Percentiles rank a stretch among this genome's conserved stretches.
Evolutionary conservation across 1,140 invertebrate genomes (phyloP).

Genomic region (Cyphomyrmex costatus): DNA sequence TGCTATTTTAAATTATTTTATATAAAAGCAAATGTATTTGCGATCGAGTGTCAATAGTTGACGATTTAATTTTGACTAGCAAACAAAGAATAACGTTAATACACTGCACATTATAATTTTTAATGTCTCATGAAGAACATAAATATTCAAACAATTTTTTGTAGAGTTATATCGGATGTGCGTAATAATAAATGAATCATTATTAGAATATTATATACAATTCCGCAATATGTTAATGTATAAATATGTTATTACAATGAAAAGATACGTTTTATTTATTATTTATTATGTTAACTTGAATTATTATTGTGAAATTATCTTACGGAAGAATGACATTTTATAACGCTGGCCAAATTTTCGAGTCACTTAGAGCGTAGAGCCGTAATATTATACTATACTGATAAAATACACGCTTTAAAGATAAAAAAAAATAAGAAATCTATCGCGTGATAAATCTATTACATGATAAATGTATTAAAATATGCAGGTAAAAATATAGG

Average conservation of each 20-base stretch:
- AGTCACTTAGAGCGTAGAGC: neutral
- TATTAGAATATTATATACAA: neutral
- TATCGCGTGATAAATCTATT: slow-evolving; percentile 13
- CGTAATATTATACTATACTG: neutral
- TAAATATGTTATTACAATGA: neutral
- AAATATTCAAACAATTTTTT: neutral
- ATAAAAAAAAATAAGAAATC: slow-evolving; percentile 8
- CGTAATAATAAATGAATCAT: slow-evolving; percentile 2
- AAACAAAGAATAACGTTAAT: neutral
- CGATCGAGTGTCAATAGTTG: neutral
- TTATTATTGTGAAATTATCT: neutral
- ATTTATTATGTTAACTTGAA: neutral
- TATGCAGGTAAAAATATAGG: neutral
- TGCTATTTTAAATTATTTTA: neutral
- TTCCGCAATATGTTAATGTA: neutral
- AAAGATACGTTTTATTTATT: neutral
- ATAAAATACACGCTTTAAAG: neutral
- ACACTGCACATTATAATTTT: neutral
- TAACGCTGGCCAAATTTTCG: neutral
- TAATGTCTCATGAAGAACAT: neutral
- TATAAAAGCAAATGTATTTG: neutral
- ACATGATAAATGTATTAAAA: slow-evolving; percentile 10
- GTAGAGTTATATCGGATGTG: neutral
- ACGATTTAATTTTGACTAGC: neutral
- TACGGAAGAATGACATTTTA: neutral